Conservation (phyloP, 1,140 invertebrate species). For the Oppia nitens region DNA sequence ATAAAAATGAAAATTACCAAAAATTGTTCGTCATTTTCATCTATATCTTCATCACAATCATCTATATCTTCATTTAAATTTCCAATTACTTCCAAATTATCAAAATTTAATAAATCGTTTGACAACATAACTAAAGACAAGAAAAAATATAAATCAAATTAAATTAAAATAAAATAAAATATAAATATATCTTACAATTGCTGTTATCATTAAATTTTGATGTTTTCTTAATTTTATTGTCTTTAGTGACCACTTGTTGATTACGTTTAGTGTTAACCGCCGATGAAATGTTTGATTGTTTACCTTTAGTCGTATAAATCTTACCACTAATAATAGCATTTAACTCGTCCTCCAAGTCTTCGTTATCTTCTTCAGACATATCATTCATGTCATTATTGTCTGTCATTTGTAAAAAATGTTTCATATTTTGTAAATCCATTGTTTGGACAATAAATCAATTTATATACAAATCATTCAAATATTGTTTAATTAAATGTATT, state of each 20-base stretch:
- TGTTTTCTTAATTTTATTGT: background rate
- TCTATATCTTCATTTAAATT: background rate
- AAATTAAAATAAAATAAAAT: background rate
- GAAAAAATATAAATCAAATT: background rate
- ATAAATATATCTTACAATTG: constrained; percentile 5
- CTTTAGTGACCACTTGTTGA: constrained; percentile 2
- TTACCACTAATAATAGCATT: constrained; percentile 46
- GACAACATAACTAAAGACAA: background rate
- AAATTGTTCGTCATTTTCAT: background rate
- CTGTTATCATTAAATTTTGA: background rate
- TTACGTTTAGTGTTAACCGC: too few relatives aligned
- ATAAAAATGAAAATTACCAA: background rate
- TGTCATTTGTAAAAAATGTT: too few relatives aligned
- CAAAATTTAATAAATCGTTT: background rate
- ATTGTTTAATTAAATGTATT: too few relatives aligned
- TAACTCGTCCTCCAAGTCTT: constrained; percentile 69
- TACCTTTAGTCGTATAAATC: background rate
- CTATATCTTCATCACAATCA: background rate
- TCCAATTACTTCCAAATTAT: background rate
- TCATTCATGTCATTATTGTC: constrained; percentile 34
- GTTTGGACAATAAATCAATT: too few relatives aligned
- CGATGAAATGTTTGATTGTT: background rate
- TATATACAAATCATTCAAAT: too few relatives aligned
- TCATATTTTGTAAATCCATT: too few relatives aligned
- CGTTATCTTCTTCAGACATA: constrained; percentile 41